Evolutionary conservation across 1,140 invertebrate genomes (phyloP), one percentile per base, ranked within the genome.

Genomic region (Coenobita brevimanus): DNA sequence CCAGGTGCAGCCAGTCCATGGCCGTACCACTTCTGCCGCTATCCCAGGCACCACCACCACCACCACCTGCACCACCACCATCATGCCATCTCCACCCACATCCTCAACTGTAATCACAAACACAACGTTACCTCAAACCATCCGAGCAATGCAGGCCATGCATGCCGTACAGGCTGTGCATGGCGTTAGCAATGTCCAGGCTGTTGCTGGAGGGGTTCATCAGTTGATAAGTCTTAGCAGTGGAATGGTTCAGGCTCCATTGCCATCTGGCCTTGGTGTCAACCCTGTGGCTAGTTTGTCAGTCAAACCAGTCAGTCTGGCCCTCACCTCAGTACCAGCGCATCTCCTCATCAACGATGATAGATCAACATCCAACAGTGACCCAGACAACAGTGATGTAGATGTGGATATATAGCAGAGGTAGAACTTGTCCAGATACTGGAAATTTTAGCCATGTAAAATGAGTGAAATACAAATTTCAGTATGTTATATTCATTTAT

Each of bases 151-250:
- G 60, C 89, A 90, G 41, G 87, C 89, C 27, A 90, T 90, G 87
- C 89, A 90, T 86, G 89, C 89, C 69, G 89, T 90, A 17, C 87
- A 90, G 67, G 89, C 89, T 71, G 89, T 90, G 54, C 89, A 90
- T 75, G 86, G 89, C 76, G 83, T 90, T 13, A 71, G 82, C 33
- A 81, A 54, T 64, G 86, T 90, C 60, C 71, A 89, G 78, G 83
- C 89, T 41, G 84, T 86, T 27, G 64, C 83, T 82, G 83, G 89
- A 75, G 71, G 86, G 62, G 83, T 85, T 10, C 82, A 89, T 76
- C 89, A 90, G 57, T 67, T 90, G 27, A 89, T 90, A 30, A 89
- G 69, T 75, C 41, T 90, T 54, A 84, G 88, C 21, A 69, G 88
- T 60, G 82, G 86, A 10, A 76, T 89, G 79, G 76, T 89, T 15